A percentile compares a stretch with the other conserved stretches of the same genome.
Conservation (phyloP, 1,140 invertebrate genomes). For the Diabrotica virgifera region DNA sequence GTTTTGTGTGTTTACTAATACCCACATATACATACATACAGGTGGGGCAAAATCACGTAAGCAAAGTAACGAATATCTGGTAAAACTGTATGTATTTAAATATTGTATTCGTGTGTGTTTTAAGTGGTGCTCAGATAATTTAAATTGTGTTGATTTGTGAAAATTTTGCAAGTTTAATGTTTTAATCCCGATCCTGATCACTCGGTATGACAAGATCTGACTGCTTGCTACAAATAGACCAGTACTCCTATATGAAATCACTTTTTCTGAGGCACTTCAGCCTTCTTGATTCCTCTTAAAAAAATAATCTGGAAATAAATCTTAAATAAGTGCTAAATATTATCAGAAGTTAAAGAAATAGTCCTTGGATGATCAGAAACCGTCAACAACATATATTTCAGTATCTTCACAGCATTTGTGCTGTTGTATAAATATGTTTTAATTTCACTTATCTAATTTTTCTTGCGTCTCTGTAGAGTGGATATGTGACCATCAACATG, state of each 20-base stretch:
- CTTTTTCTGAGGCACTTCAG: neutral
- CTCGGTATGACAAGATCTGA: constrained; percentile 44
- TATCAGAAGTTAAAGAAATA: too few relatives aligned
- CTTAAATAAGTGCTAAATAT: too few relatives aligned
- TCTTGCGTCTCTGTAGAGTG: too few relatives aligned
- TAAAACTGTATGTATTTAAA: constrained; percentile 51
- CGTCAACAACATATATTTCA: too few relatives aligned
- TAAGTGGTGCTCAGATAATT: constrained; percentile 50
- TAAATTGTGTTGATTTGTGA: constrained; percentile 49
- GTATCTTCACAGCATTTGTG: too few relatives aligned
- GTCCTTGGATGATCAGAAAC: too few relatives aligned
- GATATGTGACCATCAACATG: too few relatives aligned
- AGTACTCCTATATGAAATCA: neutral
- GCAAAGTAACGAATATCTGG: constrained; percentile 50
- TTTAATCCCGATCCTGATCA: constrained; percentile 44
- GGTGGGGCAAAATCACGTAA: constrained; percentile 52
- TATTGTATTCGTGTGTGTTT: constrained; percentile 50
- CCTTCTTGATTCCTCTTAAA: too few relatives aligned
- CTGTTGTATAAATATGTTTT: too few relatives aligned
- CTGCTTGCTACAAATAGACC: constrained; percentile 40
- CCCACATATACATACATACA: constrained; percentile 50
- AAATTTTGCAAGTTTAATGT: constrained; percentile 50
- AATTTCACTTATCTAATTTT: too few relatives aligned
- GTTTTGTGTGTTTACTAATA: constrained; percentile 49
- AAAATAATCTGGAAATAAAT: too few relatives aligned